Percentiles rank a stretch among this genome's conserved stretches.
Conservation (phyloP, 37 sponge, comb jelly and placozoan species). For the Hexactinellida sp. region DNA sequence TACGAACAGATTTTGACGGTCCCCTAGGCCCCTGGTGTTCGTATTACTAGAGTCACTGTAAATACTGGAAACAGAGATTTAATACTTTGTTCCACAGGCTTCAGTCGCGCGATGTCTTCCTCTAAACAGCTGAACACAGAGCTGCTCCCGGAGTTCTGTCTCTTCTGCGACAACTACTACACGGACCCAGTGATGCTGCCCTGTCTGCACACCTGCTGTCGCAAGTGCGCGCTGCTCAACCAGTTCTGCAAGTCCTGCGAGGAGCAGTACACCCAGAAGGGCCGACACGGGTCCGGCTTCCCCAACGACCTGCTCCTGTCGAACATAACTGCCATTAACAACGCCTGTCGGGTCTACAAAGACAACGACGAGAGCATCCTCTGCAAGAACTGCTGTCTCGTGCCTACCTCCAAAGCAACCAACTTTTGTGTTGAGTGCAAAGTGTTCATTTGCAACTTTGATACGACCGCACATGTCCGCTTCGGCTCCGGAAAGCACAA, state of each 20-base stretch:
- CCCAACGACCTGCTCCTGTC: not conserved
- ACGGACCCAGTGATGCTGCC: not conserved
- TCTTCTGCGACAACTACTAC: not conserved
- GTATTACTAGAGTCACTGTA: too few relatives aligned
- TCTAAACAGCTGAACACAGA: conserved; percentile 8
- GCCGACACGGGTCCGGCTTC: not conserved
- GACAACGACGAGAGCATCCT: not conserved
- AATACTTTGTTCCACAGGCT: not conserved
- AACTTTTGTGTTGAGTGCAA: not conserved
- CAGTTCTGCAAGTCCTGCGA: not conserved
- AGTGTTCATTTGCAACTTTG: not conserved
- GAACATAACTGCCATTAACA: not conserved
- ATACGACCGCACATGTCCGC: not conserved
- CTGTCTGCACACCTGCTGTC: not conserved
- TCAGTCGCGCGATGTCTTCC: not conserved
- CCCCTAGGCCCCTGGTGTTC: too few relatives aligned
- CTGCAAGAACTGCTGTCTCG: not conserved
- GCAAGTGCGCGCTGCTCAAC: not conserved
- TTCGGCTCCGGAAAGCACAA: not conserved
- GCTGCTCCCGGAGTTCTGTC: not conserved
- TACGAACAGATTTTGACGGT: too few relatives aligned
- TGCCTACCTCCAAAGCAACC: not conserved
- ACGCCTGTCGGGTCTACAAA: not conserved
- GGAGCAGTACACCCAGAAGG: not conserved
- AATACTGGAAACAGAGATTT: too few relatives aligned